These are phyloP conservation scores for Pachycephala philippinensis DNA, from an alignment of 2,113 vertebrate species.

Conservation along the genomic window DNA sequence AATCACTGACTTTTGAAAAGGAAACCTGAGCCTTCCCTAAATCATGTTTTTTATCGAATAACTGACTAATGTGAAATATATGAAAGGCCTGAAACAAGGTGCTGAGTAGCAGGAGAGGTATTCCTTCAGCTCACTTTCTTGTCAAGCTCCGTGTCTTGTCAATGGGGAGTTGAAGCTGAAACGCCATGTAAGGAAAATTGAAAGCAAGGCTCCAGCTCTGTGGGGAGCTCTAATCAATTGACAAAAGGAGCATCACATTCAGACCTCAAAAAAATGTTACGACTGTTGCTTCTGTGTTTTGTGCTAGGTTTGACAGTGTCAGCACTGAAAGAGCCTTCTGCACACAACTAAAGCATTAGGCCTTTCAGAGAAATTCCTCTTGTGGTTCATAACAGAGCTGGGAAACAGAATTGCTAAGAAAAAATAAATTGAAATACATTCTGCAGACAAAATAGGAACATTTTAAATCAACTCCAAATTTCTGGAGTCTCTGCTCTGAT, in stretches of 20 bases:
- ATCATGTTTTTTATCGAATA: neutral
- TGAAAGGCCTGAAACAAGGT: neutral
- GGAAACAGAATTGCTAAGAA: neutral
- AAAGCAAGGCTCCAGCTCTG: neutral
- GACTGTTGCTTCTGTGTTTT: neutral
- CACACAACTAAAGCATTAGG: neutral
- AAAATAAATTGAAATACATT: neutral
- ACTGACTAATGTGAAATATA: neutral
- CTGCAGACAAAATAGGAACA: neutral
- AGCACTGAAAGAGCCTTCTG: neutral
- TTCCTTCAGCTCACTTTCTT: neutral
- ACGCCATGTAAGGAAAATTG: neutral
- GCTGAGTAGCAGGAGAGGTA: neutral
- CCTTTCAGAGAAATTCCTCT: neutral
- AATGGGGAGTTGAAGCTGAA: neutral
- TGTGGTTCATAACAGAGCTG: neutral
- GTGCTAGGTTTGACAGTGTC: neutral
- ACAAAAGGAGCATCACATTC: neutral
- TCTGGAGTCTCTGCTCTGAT: neutral
- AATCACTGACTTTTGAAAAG: neutral
- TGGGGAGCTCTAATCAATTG: neutral
- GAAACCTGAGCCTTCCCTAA: neutral
- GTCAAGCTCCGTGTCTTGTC: neutral
- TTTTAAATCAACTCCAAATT: neutral
- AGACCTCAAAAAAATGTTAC: neutral